Evolutionary conservation across 2,797 vertebrate species (phyloP).

Genomic region (Gallinago stenura): DNA sequence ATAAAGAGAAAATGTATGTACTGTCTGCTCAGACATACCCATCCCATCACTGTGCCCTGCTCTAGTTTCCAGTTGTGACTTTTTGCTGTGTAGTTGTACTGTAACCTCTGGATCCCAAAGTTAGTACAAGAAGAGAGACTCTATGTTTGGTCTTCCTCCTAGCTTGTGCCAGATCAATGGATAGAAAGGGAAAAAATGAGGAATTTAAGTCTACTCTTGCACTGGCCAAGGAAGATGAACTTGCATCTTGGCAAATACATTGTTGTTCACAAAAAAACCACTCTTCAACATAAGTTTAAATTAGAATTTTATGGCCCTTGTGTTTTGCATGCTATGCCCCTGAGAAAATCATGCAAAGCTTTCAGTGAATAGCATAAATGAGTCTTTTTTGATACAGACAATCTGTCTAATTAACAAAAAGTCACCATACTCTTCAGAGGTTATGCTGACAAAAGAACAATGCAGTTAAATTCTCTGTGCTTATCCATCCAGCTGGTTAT

Average conservation of each 20-base stretch:
- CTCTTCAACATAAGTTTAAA: background rate
- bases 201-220: background rate
- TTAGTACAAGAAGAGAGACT: background rate
- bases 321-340: background rate
- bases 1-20: background rate
- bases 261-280: background rate
- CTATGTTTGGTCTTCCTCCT: background rate
- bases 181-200: background rate
- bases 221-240: background rate
- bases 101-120: background rate
- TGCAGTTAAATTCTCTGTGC: background rate
- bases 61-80: background rate
- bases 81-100: background rate
- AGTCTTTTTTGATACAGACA: background rate
- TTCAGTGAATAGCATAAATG: background rate
- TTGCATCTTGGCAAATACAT: background rate
- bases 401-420: background rate
- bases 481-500: background rate
- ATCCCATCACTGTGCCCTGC: background rate
- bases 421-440: background rate
- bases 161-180: background rate
- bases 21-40: background rate
- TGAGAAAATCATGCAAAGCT: background rate
- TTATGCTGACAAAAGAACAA: background rate
- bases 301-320: background rate